Conservation (phyloP, 2,888 invertebrate genomes). For the Synergus umbraculus region DNA sequence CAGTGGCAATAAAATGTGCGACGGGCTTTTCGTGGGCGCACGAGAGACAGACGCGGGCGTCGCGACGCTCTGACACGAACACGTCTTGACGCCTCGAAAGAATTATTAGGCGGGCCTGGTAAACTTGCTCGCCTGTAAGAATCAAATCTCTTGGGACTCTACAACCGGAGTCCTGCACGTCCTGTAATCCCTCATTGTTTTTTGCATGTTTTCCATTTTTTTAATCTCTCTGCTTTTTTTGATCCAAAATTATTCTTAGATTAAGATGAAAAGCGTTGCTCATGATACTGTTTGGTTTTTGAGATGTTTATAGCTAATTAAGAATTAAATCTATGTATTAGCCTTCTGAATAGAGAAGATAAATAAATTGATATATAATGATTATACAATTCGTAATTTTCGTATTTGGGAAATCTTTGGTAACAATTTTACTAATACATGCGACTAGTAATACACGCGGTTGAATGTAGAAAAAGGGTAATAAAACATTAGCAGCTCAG, state of each 20-base stretch:
- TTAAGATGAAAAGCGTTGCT: background rate
- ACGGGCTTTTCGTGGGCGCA: conserved; percentile 42
- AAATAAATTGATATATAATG: background rate
- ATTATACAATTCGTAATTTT: too few relatives aligned
- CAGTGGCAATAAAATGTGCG: conserved; percentile 48
- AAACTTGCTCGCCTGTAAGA: conserved; percentile 46
- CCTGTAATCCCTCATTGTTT: background rate
- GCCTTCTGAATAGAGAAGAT: background rate
- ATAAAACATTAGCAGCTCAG: background rate
- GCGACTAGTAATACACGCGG: background rate
- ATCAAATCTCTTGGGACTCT: conserved; percentile 1
- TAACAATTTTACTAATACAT: too few relatives aligned
- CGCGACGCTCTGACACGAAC: conserved; percentile 73
- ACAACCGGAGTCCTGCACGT: background rate
- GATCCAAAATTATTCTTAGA: background rate
- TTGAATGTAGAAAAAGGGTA: conserved; percentile 1
- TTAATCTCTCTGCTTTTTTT: background rate
- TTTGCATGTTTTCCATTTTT: conserved; percentile 1
- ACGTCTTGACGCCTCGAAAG: conserved; percentile 69
- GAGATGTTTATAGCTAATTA: background rate
- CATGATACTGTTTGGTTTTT: background rate
- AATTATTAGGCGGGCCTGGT: conserved; percentile 73
- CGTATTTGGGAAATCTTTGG: too few relatives aligned
- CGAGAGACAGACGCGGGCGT: conserved; percentile 71
- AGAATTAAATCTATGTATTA: background rate